Base-by-base conservation (phyloP, 2,113 vertebrate genomes). In the Brienomyrus brachyistius region DNA sequence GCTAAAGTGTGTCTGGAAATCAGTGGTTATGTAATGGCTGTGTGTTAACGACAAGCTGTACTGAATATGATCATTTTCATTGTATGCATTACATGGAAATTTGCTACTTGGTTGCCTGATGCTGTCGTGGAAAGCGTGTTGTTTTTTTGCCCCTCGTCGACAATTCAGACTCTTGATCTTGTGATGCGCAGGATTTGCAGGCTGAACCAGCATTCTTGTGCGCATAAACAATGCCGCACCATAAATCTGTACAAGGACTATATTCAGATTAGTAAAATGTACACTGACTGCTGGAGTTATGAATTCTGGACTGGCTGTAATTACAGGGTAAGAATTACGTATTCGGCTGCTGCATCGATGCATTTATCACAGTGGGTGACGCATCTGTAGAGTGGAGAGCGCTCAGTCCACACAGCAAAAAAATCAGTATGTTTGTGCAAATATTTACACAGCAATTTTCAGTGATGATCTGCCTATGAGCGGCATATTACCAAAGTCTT, bases 371-470 rank as follows among this genome's bases (percentile, higher is more conserved):
- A 89, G 89, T 86, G 17, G 35, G 45, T 43, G 35, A 35, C 17
- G 47, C 43, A 5, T 50, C 83, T 27, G 47, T n/a, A 50, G 35
- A 56, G 27, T 48, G 5, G 31, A 56, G 8, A 87, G 31, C 5
- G 0, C 35, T 4, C 54, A 5, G 27, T 62, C 27, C 51, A n/a
- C 27, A 45, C 54, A 11, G 54, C 54, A 62, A 21, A 56, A 56
- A 70, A 35, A 45, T 19, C 48, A n/a, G 54, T 43, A 43, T 62
- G 88, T 90, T 86, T 90, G 84, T 85, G 86, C 54, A 90, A 88
- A 91, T 91, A 91, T 93, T 93, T 93, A 92, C 86, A 45, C 86
- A 40, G 89, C 91, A 40, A 92, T 91, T 88, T 90, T 43, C 77
- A 89, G 82, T 89, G 90, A 93, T 91, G 77, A 87, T 35, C 48